Evolutionary conservation across 2,888 invertebrate species (phyloP), one percentile per base, ranked within the genome.

Genomic region (Sussaba pulchella): DNA sequence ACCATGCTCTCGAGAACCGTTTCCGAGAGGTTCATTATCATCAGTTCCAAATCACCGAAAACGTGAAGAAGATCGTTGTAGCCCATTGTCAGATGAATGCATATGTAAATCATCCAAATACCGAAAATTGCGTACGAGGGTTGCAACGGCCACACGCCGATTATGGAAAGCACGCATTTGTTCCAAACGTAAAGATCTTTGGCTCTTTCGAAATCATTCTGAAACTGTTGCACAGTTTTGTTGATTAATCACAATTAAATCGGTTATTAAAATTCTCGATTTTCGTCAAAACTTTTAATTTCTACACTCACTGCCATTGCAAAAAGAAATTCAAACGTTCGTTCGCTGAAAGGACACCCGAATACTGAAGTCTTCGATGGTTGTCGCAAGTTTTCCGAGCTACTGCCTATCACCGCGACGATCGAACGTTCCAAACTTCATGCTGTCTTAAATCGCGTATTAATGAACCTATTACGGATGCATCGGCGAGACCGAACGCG

Each of bases 61-160:
- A 52, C 71, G 5, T 39, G 59, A 4, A 52, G n/a, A 5, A 76
- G 17, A 71, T 36, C 36, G 43, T 57, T 24, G 66, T 41, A 14
- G 57, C 41, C 17, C 47, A 36, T 9, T 59, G 43, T 9, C 36
- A 50, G 17, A 45, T 31, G 45, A 59, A 75, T 54, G n/a, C 52
- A 52, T 14, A 54, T 54, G 52, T 54, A 54, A 24, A 26, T 26
- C 24, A n/a, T 54, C 52, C 26, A 26, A 4, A 54, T 5, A 1
- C 26, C 26, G 10, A 54, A 54, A 19, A 45, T 76, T 2, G 71
- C n/a, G 31, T 63, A 66, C 39, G 47, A 52, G 1, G 59, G 43
- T 21, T 80, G 52, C 36, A 80, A 50, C 10, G 76, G 80, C 76
- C 80, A 80, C 10, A 66, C 26, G 6, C 80, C 80, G 36, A 76